Evolutionary conservation across 2,888 invertebrate genomes (phyloP).

Genomic region (Hermaeophaga mercurialis): DNA sequence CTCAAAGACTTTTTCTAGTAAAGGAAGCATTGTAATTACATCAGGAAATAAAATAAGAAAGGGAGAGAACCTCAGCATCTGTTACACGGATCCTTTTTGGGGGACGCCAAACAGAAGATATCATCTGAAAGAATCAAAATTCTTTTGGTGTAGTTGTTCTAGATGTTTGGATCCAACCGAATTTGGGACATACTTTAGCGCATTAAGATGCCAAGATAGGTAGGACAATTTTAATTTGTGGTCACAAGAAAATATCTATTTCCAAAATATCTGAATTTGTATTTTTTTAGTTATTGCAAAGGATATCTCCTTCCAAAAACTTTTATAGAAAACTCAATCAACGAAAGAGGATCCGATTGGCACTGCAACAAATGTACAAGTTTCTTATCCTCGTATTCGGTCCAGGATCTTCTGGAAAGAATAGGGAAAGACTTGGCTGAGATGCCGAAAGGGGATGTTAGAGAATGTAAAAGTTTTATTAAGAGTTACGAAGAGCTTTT

Average conservation of each 20-base stretch:
- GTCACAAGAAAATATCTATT: too few species aligned
- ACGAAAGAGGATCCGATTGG: conserved; percentile 56
- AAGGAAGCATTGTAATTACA: conserved; percentile 67
- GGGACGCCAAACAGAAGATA: conserved; percentile 76
- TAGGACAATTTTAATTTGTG: too few species aligned
- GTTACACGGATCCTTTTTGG: conserved; percentile 85
- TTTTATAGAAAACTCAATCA: conserved; percentile 56
- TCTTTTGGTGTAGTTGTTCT: conserved; percentile 74
- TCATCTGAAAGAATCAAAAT: conserved; percentile 75
- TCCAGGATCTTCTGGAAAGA: conserved; percentile 68
- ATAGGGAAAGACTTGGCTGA: conserved; percentile 69
- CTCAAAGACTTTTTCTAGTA: conserved; percentile 76
- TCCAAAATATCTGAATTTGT: too few species aligned
- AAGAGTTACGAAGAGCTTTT: conserved; percentile 66
- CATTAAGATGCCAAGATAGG: conserved; percentile 71
- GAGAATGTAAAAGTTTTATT: conserved; percentile 66
- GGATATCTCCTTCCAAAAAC: conserved; percentile 68
- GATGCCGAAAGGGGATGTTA: conserved; percentile 68
- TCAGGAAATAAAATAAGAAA: conserved; percentile 64
- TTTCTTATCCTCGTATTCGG: conserved; percentile 61
- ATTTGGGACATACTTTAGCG: conserved; percentile 73
- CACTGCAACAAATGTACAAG: conserved; percentile 66
- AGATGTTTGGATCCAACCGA: conserved; percentile 78
- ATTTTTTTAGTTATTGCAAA: conserved; percentile 62
- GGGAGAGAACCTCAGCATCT: conserved; percentile 77